Evolutionary conservation across 2,797 vertebrate genomes (phyloP).

Genomic region (Sternotherus odoratus): DNA sequence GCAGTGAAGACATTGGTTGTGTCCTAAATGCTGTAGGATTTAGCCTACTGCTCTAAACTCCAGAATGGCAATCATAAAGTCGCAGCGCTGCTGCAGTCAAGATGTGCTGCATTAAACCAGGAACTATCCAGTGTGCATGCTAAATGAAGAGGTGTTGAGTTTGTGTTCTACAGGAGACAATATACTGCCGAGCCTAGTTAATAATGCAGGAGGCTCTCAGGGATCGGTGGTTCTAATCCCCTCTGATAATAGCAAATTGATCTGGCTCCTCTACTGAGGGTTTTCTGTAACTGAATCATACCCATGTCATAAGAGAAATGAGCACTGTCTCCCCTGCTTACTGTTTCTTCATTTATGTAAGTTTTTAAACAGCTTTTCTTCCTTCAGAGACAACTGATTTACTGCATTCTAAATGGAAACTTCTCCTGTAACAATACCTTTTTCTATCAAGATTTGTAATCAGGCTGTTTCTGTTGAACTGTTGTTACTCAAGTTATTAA

Average conservation of each 20-base stretch:
- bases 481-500: constrained; percentile 63
- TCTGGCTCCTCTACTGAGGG: constrained; percentile 46
- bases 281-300: constrained; percentile 50
- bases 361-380: constrained; percentile 47
- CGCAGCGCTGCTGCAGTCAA: not conserved
- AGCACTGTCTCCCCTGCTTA: constrained; percentile 51
- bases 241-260: constrained; percentile 73
- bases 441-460: constrained; percentile 60
- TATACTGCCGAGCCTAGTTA: constrained; percentile 37
- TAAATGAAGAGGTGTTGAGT: constrained; percentile 61
- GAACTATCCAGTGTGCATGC: constrained; percentile 22
- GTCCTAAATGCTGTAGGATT: not conserved
- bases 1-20: accelerated
- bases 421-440: constrained; percentile 47
- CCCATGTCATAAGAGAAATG: constrained; percentile 56
- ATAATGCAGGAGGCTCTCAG: constrained; percentile 62
- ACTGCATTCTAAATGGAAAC: constrained; percentile 57
- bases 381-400: constrained; percentile 55
- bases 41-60: accelerated
- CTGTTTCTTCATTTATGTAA: constrained; percentile 61
- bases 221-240: constrained; percentile 70
- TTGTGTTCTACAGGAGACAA: constrained; percentile 52
- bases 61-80: not conserved
- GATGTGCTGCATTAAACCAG: constrained; percentile 50
- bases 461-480: constrained; percentile 51